Conservation (phyloP, 2,797 vertebrate genomes). For the Sebastes cheni region DNA sequence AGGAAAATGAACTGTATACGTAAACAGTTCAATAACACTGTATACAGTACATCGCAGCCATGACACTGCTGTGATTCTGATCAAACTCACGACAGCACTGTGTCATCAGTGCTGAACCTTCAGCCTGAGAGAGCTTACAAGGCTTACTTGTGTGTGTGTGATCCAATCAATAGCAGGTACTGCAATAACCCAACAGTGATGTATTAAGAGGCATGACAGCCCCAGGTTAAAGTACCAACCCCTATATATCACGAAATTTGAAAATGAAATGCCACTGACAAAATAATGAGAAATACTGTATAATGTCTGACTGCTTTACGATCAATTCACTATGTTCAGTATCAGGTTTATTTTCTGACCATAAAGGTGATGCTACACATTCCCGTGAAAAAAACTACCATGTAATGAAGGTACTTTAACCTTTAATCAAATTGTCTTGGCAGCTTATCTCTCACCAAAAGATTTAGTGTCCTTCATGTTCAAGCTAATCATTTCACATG, state of each 20-base stretch:
- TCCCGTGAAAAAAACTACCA: neutral
- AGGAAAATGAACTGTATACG: fast-evolving
- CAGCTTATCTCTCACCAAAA: neutral
- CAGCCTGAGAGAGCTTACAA: slow-evolving; percentile 1
- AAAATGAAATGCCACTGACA: neutral
- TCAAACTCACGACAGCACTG: neutral
- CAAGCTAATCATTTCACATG: slow-evolving; percentile 1
- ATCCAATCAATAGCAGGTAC: slow-evolving; percentile 21
- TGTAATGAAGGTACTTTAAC: neutral
- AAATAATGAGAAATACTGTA: neutral
- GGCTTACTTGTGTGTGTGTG: neutral
- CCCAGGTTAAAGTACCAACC: neutral
- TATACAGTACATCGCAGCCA: neutral
- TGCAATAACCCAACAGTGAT: neutral
- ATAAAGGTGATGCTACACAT: neutral
- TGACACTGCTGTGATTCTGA: neutral
- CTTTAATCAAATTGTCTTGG: neutral
- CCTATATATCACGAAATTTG: neutral
- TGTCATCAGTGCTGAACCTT: neutral
- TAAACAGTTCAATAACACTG: too few species aligned
- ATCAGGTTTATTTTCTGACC: neutral
- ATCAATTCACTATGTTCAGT: neutral
- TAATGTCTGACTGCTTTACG: neutral
- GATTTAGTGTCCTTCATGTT: neutral
- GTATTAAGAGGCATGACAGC: slow-evolving; percentile 5